Evolutionary conservation across 2,797 vertebrate genomes (phyloP).

Genomic region (Alosa sapidissima): DNA sequence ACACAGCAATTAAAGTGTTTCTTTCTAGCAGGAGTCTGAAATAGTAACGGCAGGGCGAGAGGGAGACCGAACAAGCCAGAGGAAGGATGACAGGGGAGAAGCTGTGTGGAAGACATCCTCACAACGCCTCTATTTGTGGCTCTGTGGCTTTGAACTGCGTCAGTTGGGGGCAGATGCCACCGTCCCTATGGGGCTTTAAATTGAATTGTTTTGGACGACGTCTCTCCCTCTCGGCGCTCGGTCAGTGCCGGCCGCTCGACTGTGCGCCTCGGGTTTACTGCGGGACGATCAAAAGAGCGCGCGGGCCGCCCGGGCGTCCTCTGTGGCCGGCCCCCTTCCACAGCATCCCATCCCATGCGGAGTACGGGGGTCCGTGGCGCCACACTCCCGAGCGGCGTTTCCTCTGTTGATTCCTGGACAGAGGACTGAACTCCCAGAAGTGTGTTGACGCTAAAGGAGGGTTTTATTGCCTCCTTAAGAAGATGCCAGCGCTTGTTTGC

Average conservation of each 20-base stretch:
- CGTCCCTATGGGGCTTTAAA: constrained; percentile 22
- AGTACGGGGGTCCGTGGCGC: background rate
- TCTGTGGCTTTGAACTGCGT: constrained; percentile 38
- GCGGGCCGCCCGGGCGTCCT: constrained; percentile 10
- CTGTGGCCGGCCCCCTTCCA: constrained; percentile 35
- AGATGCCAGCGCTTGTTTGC: constrained; percentile 20
- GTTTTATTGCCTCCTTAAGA: constrained; percentile 22
- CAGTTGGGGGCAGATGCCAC: constrained; percentile 7
- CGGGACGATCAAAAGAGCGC: constrained; percentile 3
- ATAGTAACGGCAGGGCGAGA: background rate
- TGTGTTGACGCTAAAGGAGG: background rate
- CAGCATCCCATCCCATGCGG: constrained; percentile 23
- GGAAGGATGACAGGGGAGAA: background rate
- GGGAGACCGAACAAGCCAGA: background rate
- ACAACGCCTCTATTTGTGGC: constrained; percentile 27
- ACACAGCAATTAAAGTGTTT: constrained; percentile 47
- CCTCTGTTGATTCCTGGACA: constrained; percentile 28
- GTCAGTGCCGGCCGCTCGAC: constrained; percentile 44
- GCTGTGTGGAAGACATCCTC: background rate
- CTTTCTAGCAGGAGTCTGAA: background rate
- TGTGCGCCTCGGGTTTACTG: constrained; percentile 27
- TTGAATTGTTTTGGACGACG: constrained; percentile 39
- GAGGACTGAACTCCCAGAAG: constrained; percentile 16
- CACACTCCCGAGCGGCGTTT: constrained; percentile 12
- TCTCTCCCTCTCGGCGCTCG: constrained; percentile 9